Base-by-base conservation (phyloP, 2,113 vertebrate genomes). In the Clupea harengus region DNA sequence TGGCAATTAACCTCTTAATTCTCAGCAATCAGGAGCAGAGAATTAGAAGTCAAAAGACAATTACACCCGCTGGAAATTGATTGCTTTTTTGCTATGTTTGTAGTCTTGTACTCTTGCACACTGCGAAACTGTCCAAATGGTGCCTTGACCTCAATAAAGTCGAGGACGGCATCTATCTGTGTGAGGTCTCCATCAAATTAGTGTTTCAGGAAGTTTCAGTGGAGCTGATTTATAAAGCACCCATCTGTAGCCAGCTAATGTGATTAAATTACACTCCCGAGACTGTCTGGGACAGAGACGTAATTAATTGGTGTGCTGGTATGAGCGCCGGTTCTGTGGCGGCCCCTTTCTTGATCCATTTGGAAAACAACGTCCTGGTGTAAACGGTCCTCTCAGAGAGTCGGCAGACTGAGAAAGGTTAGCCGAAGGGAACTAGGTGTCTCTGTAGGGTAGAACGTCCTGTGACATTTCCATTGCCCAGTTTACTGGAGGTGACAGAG, bases 251-350 rank as follows among this genome's bases (percentile, higher is more conserved):
- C 72, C 28, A 11, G 5, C 72, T 39, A 78, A 78, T 78, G 28
- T 78, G 72, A 78, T 78, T 78, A 78, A 78, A 32, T 78, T 32
- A 78, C 39, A 78, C 72, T 39, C 72, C 28, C 9, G 72, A 78
- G 72, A 78, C 28, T 78, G 72, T 78, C 72, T 78, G 72, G 72
- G 28, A 39, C 25, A 78, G 72, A 39, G 13, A 78, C 28, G 32
- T 78, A 78, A 78, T 78, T 78, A 78, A 78, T 78, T 78, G 13
- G 28, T 39, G 72, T 39, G 10, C 72, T 75, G 25, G 67, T 32
- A 57, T 57, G 3, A 57, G 18, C 54, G 6, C 18, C 20, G 4
- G 5, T 60, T 60, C 54, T 7, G 18, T 22, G 18, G 54, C 3
- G 64, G 64, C 64, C 25, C 9, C 64, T 13, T 32, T 32, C 11